These are phyloP conservation scores for Hyalella azteca DNA, from an alignment of 2,888 invertebrate species.

Conservation along the genomic window DNA sequence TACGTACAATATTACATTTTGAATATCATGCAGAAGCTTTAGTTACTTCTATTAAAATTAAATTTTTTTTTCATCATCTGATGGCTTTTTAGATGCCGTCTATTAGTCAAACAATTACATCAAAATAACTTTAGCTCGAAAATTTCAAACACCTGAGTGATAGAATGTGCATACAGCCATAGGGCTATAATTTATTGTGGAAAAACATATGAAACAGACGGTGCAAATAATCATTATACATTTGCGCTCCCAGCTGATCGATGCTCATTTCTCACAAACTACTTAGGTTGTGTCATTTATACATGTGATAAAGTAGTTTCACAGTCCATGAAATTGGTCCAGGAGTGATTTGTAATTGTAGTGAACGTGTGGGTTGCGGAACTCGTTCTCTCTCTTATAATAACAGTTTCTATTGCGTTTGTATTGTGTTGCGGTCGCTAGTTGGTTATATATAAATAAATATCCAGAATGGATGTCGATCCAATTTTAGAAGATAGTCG, in stretches of 20 bases:
- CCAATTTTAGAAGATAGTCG: conserved; percentile 22
- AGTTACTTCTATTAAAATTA: background rate
- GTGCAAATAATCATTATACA: background rate
- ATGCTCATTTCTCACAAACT: conserved; percentile 1
- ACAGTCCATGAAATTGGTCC: conserved; percentile 16
- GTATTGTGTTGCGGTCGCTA: background rate
- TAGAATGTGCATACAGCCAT: background rate
- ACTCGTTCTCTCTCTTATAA: background rate
- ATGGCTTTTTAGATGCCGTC: background rate
- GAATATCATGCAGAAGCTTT: background rate
- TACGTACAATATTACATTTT: background rate
- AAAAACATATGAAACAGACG: background rate
- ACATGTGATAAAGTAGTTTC: background rate
- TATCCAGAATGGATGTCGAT: conserved; percentile 10
- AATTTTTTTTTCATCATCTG: background rate
- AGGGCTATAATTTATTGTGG: background rate
- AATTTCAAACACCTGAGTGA: background rate
- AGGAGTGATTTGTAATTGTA: background rate
- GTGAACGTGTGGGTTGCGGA: background rate
- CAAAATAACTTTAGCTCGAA: background rate
- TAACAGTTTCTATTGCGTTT: background rate
- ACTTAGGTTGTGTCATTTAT: background rate
- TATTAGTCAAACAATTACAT: background rate
- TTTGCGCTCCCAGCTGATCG: background rate
- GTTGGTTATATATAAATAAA: background rate